A percentile compares a stretch with the other conserved stretches of the same genome.
These are phyloP conservation scores for Phlogophora meticulosa DNA, from an alignment of 2,888 invertebrate genomes.

Conservation along the genomic window DNA sequence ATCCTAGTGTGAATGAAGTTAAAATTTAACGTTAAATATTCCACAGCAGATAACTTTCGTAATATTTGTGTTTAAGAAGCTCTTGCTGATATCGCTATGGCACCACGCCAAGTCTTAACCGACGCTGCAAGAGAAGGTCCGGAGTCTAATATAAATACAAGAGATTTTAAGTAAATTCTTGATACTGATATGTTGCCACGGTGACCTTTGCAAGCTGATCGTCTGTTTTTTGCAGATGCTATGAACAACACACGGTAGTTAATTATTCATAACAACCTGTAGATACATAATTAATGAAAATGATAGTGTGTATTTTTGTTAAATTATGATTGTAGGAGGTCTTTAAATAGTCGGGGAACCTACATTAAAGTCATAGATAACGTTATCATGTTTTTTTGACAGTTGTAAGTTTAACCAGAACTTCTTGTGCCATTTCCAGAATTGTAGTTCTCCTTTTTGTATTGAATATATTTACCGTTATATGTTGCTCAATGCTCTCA, in stretches of 20 bases:
- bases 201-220: constrained; percentile 50
- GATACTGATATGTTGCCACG: constrained; percentile 27
- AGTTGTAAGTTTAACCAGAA: neutral
- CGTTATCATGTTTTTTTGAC: constrained; percentile 1
- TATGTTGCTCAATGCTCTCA: neutral
- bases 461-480: neutral
- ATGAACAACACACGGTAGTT: constrained; percentile 6
- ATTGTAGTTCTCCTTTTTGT: neutral
- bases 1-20: constrained; percentile 27
- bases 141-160: constrained; percentile 53
- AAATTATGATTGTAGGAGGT: constrained; percentile 4
- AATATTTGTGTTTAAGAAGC: constrained; percentile 68
- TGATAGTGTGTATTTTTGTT: constrained; percentile 20
- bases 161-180: constrained; percentile 46
- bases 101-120: constrained; percentile 72
- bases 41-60: constrained; percentile 66
- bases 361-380: constrained; percentile 15
- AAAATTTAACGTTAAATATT: constrained; percentile 54
- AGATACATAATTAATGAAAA: constrained; percentile 41
- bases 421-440: neutral
- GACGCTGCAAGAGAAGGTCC: constrained; percentile 66
- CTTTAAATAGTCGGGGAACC: constrained; percentile 16
- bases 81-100: constrained; percentile 72
- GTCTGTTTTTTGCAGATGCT: constrained; percentile 29
- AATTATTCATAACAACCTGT: constrained; percentile 36